A percentile compares a stretch with the other conserved stretches of the same genome.
Conservation (phyloP, 2,113 vertebrate species). For the Poeciliopsis occidentalis region DNA sequence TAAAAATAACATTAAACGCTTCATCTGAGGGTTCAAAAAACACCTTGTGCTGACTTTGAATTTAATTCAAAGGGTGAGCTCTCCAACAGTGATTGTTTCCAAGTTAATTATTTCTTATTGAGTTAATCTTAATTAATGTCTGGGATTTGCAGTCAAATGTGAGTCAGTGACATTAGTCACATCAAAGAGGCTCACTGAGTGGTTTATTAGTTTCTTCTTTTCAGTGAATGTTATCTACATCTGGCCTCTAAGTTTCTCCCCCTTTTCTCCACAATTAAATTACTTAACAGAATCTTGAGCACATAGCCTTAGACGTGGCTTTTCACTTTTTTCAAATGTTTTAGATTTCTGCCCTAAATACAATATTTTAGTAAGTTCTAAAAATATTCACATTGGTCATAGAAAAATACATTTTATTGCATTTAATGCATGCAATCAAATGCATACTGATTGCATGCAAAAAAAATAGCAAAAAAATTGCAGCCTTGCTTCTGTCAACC, state of each 20-base stretch:
- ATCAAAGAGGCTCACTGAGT: conserved; percentile 38
- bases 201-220: conserved; percentile 47
- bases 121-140: conserved; percentile 70
- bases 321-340: no score
- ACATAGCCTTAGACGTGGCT: no score
- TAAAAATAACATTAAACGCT: conserved; percentile 35
- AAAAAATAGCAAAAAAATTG: no score
- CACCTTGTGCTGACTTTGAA: conserved; percentile 37
- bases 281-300: not conserved
- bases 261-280: conserved; percentile 21
- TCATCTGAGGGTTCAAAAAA: conserved; percentile 30
- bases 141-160: conserved; percentile 62
- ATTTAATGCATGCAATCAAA: no score
- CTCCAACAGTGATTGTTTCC: conserved; percentile 33
- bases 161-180: conserved; percentile 54
- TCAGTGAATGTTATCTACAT: conserved; percentile 44
- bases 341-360: not conserved
- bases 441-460: no score
- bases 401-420: not conserved
- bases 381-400: not conserved
- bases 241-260: conserved; percentile 24
- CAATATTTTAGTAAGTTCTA: not conserved
- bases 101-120: conserved; percentile 25
- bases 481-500: no score
- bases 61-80: conserved; percentile 56